Conservation (phyloP, 2,113 vertebrate species). For the Coturnix japonica region DNA sequence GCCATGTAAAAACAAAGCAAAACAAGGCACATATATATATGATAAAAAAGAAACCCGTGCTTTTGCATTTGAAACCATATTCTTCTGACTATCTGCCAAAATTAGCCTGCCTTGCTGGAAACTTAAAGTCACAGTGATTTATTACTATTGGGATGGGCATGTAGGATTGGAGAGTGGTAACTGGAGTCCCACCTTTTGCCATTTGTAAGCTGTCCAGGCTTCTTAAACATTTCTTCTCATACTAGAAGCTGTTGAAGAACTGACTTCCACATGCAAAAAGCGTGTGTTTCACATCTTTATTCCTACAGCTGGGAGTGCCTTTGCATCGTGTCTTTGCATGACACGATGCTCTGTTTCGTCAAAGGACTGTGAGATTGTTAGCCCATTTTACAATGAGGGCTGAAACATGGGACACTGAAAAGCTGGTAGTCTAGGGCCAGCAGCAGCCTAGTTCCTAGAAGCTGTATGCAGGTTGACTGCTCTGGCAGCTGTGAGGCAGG, state of each 20-base stretch:
- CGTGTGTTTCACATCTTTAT: fast-evolving
- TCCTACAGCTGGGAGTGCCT: background rate
- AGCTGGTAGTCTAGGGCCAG: background rate
- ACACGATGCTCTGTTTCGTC: background rate
- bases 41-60: background rate
- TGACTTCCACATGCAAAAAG: background rate
- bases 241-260: background rate
- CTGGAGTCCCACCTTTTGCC: background rate
- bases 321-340: background rate
- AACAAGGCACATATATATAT: too few relatives aligned
- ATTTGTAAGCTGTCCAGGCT: background rate
- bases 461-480: background rate
- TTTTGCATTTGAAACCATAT: slow-evolving; percentile 21
- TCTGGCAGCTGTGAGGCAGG: background rate
- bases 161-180: background rate
- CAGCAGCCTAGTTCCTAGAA: background rate
- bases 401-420: background rate
- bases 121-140: background rate
- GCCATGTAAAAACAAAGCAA: background rate
- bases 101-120: slow-evolving; percentile 1
- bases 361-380: background rate
- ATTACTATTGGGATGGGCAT: background rate
- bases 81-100: background rate
- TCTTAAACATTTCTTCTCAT: background rate
- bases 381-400: background rate